These are phyloP conservation scores for Acanthisitta chloris DNA, from an alignment of 2,113 vertebrate genomes.

Conservation along the genomic window DNA sequence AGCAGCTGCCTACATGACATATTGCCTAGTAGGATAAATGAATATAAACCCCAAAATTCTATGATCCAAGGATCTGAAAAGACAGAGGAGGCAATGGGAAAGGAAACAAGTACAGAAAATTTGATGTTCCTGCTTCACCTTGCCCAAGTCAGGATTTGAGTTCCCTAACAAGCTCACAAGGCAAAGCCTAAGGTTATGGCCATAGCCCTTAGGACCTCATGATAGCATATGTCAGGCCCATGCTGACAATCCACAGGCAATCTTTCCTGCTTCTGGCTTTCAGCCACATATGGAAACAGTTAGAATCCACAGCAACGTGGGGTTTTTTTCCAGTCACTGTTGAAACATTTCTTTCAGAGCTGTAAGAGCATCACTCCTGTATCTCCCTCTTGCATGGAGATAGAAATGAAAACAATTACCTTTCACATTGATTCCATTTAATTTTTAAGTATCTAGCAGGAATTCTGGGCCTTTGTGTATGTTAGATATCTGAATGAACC, in stretches of 20 bases:
- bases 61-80: neutral
- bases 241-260: neutral
- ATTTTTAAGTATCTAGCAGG: neutral
- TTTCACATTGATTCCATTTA: neutral
- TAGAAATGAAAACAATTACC: neutral
- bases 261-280: neutral
- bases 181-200: neutral
- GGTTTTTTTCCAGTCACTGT: neutral
- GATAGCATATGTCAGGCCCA: neutral
- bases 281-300: neutral
- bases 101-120: neutral
- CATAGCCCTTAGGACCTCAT: neutral
- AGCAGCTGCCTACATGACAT: neutral
- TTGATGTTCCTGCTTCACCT: neutral
- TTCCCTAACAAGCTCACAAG: neutral
- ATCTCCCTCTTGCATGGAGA: neutral
- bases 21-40: neutral
- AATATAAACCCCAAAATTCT: neutral
- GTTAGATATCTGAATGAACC: neutral
- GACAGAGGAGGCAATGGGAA: neutral
- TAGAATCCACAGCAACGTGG: neutral
- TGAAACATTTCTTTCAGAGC: neutral
- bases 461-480: neutral
- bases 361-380: neutral
- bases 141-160: neutral